phyloP scores from a whole-genome alignment of 2,113 vertebrate species.

The Panthera leo region DNA sequence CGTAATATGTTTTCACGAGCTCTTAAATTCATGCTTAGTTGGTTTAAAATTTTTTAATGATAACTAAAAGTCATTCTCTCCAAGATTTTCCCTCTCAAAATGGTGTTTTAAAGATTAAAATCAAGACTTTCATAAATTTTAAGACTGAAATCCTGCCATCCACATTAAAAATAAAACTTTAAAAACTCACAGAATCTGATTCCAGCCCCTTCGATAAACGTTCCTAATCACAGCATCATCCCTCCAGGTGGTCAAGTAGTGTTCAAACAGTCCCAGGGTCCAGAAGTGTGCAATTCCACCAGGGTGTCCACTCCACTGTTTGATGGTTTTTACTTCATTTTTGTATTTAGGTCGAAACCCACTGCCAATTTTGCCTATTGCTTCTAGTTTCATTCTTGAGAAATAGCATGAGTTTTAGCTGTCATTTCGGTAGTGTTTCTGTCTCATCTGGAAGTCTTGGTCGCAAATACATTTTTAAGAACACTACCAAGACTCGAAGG shows the following conservation, averaged over 20 bases:
- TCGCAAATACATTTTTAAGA: not conserved
- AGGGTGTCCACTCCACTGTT: not conserved
- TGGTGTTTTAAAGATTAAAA: not conserved
- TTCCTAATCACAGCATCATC: not conserved
- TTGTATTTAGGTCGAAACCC: conserved; percentile 22
- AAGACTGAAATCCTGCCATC: conserved; percentile 4
- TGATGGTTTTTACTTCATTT: not conserved
- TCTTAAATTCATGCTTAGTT: conserved; percentile 13
- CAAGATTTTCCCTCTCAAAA: not conserved
- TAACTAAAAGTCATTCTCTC: not conserved
- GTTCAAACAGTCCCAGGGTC: not conserved
- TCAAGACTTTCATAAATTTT: conserved; percentile 21
- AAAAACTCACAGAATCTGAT: not conserved
- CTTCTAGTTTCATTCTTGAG: not conserved
- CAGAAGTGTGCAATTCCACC: not conserved
- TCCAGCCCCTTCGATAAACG: not conserved
- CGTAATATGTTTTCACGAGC: not conserved
- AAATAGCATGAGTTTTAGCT: not conserved
- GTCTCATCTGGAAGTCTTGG: not conserved
- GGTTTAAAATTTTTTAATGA: not conserved
- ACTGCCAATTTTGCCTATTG: not conserved
- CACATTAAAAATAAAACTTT: not conserved
- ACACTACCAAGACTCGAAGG: not conserved
- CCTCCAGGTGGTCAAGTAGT: not conserved
- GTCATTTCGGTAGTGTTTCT: not conserved